These are phyloP conservation scores for Glaucomys volans DNA, from an alignment of 2,113 vertebrate genomes.

Conservation along the genomic window DNA sequence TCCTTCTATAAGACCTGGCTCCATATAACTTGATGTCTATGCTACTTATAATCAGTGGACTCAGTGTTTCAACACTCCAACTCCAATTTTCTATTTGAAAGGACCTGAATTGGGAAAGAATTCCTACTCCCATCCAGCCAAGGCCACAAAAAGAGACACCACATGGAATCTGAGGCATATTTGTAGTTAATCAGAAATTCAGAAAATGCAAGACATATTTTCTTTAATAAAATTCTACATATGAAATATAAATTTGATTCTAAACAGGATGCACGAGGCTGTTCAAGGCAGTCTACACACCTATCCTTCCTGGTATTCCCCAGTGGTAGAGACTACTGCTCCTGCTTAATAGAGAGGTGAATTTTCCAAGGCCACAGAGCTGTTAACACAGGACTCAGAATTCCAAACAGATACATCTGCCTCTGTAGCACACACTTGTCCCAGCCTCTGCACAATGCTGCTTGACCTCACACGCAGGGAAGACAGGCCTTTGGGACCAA, in stretches of 20 bases:
- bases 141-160: background rate
- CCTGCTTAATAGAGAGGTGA: background rate
- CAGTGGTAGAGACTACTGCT: background rate
- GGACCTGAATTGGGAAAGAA: background rate
- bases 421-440: background rate
- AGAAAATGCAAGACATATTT: background rate
- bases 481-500: slow-evolving; percentile 17
- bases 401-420: background rate
- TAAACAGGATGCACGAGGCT: background rate
- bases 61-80: background rate
- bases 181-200: background rate
- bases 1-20: background rate
- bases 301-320: background rate
- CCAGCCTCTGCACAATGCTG: background rate
- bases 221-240: background rate
- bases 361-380: background rate
- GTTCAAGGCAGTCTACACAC: background rate
- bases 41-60: background rate
- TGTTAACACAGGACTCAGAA: background rate
- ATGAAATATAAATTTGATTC: background rate
- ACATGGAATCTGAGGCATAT: background rate
- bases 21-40: background rate
- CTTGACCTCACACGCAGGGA: background rate
- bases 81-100: slow-evolving; percentile 23
- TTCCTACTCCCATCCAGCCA: background rate